These are phyloP conservation scores for Acholoe squamosa DNA, from an alignment of 2,888 invertebrate genomes.

Conservation along the genomic window DNA sequence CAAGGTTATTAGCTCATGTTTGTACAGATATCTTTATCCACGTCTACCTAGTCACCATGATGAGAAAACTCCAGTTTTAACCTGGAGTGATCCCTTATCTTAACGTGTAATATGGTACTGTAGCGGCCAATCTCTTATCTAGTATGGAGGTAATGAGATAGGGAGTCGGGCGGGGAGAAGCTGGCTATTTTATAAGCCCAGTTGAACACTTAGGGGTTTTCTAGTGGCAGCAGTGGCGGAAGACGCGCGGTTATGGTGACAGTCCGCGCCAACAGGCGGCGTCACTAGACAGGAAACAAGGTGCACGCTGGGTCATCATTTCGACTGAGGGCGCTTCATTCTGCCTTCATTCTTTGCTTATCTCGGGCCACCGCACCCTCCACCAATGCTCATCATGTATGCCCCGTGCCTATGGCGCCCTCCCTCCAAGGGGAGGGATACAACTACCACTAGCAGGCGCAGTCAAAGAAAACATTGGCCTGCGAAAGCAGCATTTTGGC, in stretches of 20 bases:
- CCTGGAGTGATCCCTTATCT: no score
- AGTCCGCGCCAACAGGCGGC: neutral
- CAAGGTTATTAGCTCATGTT: no score
- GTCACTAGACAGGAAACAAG: neutral
- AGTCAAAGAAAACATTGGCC: slow-evolving; percentile 61
- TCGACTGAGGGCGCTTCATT: slow-evolving; percentile 31
- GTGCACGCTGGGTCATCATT: neutral
- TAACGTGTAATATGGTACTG: no score
- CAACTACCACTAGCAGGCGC: slow-evolving; percentile 5
- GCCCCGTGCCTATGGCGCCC: neutral
- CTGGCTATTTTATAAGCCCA: slow-evolving; percentile 14
- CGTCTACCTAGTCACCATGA: no score
- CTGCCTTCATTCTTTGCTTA: slow-evolving; percentile 6
- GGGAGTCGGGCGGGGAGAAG: neutral
- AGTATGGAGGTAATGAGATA: no score
- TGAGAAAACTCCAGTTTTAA: no score
- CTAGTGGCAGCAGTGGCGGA: neutral
- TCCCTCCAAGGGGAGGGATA: neutral
- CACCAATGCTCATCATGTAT: neutral
- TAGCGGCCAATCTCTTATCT: no score
- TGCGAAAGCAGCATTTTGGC: slow-evolving; percentile 58
- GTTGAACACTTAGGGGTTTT: neutral
- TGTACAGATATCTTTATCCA: no score
- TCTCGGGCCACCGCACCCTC: slow-evolving; percentile 6
- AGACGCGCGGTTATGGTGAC: neutral